Evolutionary conservation across 2,113 vertebrate genomes (phyloP).

Genomic region (chimpanzee (Pan troglodytes)): DNA sequence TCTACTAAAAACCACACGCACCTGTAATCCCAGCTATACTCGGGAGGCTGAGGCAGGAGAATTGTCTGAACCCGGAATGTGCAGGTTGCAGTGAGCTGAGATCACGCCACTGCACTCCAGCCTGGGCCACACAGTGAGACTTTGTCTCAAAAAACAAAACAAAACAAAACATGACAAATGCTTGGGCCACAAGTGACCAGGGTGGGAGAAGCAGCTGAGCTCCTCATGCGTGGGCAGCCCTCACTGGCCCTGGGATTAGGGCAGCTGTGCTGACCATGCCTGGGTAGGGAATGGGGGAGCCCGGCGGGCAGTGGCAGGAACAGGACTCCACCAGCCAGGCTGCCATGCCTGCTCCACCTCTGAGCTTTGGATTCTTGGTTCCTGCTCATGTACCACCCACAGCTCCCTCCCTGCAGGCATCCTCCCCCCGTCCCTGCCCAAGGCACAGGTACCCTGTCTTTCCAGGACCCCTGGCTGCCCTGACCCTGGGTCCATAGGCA

Average conservation of each 20-base stretch:
- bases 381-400: neutral
- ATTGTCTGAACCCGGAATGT: no score
- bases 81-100: no score
- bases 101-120: no score
- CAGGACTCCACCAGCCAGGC: neutral
- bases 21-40: no score
- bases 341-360: neutral
- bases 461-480: neutral
- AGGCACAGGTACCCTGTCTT: neutral
- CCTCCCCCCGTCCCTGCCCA: neutral
- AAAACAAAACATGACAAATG: neutral
- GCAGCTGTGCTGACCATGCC: constrained; percentile 35
- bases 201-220: constrained; percentile 41
- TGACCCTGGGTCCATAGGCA: neutral
- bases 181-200: neutral
- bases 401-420: neutral
- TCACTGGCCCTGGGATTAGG: neutral
- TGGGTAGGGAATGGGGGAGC: neutral
- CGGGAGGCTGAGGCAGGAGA: no score
- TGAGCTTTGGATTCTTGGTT: neutral
- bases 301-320: neutral
- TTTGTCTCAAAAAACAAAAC: no score
- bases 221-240: neutral
- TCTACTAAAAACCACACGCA: no score
- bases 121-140: no score